phyloP scores from a whole-genome alignment of 2,113 vertebrate genomes.

The Urocynchramus pylzowi region DNA sequence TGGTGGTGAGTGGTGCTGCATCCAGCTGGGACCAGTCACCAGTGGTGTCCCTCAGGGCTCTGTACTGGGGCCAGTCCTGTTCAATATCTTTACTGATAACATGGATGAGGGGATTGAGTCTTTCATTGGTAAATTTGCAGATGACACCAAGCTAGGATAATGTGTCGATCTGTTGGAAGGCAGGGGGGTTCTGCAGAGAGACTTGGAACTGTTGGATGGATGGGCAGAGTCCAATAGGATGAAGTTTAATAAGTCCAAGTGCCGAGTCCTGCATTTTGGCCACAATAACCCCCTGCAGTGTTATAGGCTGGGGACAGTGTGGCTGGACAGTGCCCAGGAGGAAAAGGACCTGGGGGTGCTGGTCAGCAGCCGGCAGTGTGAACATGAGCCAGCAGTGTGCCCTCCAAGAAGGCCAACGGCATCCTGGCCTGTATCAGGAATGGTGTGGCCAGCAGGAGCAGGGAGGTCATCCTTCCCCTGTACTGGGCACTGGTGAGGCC shows the following conservation, averaged over 20 bases:
- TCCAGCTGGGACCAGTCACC: background rate
- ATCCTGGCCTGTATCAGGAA: background rate
- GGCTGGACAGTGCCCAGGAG: background rate
- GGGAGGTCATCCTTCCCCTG: background rate
- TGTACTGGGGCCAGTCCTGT: background rate
- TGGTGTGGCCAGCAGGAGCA: background rate
- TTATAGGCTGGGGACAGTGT: accelerated
- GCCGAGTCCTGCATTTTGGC: background rate
- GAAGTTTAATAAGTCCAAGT: background rate
- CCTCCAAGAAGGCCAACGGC: background rate
- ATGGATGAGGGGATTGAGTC: background rate
- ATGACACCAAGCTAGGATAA: background rate
- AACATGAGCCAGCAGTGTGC: background rate
- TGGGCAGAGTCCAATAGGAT: background rate
- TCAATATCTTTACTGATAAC: background rate
- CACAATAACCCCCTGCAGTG: background rate
- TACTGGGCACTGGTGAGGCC: background rate
- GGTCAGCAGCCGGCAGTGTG: too few relatives aligned
- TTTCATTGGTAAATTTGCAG: background rate
- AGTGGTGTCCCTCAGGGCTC: background rate
- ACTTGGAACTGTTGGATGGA: background rate
- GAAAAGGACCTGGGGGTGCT: background rate
- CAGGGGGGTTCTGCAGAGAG: background rate
- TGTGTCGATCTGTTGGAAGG: background rate
- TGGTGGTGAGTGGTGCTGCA: background rate